A percentile compares a stretch with the other conserved stretches of the same genome.
Evolutionary conservation across 1,140 invertebrate genomes (phyloP).

Genomic region (Linepithema humile): DNA sequence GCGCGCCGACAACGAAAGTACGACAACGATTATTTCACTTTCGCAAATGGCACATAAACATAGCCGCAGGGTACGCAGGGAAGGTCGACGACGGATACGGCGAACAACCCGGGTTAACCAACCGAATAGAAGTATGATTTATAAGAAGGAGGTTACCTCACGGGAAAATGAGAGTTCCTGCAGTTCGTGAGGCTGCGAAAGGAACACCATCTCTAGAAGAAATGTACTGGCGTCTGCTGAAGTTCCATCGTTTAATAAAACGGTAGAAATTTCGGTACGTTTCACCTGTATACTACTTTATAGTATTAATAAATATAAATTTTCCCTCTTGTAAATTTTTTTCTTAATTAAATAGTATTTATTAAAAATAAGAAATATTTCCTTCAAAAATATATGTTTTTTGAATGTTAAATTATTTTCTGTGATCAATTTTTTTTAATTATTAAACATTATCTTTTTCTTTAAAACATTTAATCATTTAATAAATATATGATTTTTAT

Average conservation of each 20-base stretch:
- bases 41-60: slow-evolving; percentile 73
- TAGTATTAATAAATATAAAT: not conserved
- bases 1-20: slow-evolving; percentile 46
- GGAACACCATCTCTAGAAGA: not conserved
- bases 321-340: not conserved
- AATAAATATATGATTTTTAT: not conserved
- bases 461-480: too few species aligned
- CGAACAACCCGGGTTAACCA: slow-evolving; percentile 68
- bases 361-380: not conserved
- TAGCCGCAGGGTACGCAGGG: slow-evolving; percentile 47
- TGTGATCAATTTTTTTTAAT: not conserved
- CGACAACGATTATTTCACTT: slow-evolving; percentile 72
- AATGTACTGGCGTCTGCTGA: not conserved
- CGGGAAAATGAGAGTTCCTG: slow-evolving; percentile 57
- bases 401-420: not conserved
- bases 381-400: not conserved
- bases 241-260: slow-evolving; percentile 17
- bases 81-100: slow-evolving; percentile 44
- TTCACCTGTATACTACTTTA: not conserved
- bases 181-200: slow-evolving; percentile 18
- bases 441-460: too few species aligned
- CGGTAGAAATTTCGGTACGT: not conserved
- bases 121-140: slow-evolving; percentile 74
- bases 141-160: slow-evolving; percentile 61
- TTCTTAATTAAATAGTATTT: not conserved